These are phyloP conservation scores for Cryptosula pallasiana DNA, from an alignment of 2,888 invertebrate species.

Conservation along the genomic window DNA sequence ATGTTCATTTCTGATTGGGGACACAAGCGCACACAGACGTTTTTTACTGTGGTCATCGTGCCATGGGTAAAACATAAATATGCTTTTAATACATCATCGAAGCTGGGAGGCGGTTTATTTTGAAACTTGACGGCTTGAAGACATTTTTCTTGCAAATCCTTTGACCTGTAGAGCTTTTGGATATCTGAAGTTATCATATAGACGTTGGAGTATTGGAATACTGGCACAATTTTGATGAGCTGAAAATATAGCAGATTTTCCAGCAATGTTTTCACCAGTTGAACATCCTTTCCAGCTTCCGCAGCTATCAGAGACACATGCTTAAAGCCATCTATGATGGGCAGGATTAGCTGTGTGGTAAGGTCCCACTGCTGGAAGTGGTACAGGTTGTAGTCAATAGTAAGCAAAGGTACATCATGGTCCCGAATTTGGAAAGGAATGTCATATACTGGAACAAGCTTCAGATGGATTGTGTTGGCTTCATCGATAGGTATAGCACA, in stretches of 20 bases:
- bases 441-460: slow-evolving; percentile 74
- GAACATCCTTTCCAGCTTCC: slow-evolving; percentile 85
- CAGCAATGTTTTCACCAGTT: slow-evolving; percentile 86
- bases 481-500: slow-evolving; percentile 67
- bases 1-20: not conserved
- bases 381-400: slow-evolving; percentile 60
- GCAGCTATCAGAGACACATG: slow-evolving; percentile 83
- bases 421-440: slow-evolving; percentile 78
- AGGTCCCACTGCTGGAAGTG: slow-evolving; percentile 73
- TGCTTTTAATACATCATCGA: slow-evolving; percentile 2
- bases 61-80: slow-evolving; percentile 14
- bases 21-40: not conserved
- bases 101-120: slow-evolving; percentile 55
- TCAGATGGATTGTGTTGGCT: slow-evolving; percentile 80
- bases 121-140: slow-evolving; percentile 66
- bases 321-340: slow-evolving; percentile 86
- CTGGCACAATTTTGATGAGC: slow-evolving; percentile 19
- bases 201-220: slow-evolving; percentile 72
- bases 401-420: slow-evolving; percentile 82
- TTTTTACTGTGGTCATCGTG: slow-evolving; percentile 1
- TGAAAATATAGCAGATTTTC: slow-evolving; percentile 74
- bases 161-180: slow-evolving; percentile 64
- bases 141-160: slow-evolving; percentile 67
- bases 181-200: slow-evolving; percentile 74
- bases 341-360: slow-evolving; percentile 83